Conservation (phyloP, 2,888 invertebrate genomes). For the Corbicula japonica region DNA sequence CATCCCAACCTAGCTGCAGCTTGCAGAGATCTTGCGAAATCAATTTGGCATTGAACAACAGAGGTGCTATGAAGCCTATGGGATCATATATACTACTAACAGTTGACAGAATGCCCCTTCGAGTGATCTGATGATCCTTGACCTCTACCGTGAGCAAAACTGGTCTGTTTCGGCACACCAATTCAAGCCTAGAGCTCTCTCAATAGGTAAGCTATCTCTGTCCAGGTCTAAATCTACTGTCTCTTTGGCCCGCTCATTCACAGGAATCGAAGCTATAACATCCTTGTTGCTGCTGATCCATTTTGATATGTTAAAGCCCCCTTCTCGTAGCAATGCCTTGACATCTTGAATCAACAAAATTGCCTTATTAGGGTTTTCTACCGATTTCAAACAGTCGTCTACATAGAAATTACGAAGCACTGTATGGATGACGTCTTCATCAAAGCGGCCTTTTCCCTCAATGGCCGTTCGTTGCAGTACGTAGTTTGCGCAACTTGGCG, state of each 20-base stretch:
- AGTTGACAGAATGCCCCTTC: no score
- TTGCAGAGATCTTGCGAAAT: constrained; percentile 34
- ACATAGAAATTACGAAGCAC: no score
- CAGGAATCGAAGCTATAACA: constrained; percentile 56
- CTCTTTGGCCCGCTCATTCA: constrained; percentile 41
- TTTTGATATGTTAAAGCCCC: constrained; percentile 57
- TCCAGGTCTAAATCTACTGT: constrained; percentile 40
- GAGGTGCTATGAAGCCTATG: no score
- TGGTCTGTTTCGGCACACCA: no score
- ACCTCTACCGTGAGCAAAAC: no score
- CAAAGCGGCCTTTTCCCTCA: no score
- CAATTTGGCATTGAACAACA: constrained; percentile 18
- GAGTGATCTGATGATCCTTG: no score
- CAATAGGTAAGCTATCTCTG: constrained; percentile 43
- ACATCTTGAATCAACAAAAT: not conserved
- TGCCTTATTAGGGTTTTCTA: not conserved
- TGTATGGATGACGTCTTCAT: no score
- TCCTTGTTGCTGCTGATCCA: constrained; percentile 57
- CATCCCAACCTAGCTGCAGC: constrained; percentile 24
- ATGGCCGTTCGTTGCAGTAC: no score
- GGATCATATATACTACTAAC: no score
- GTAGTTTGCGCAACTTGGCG: no score
- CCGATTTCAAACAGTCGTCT: no score
- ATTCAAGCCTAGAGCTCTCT: constrained; percentile 52
- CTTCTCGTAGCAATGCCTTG: constrained; percentile 6